Evolutionary conservation across 2,888 invertebrate genomes (phyloP), one percentile per base, ranked within the genome.

Genomic region (Nomada fucata): DNA sequence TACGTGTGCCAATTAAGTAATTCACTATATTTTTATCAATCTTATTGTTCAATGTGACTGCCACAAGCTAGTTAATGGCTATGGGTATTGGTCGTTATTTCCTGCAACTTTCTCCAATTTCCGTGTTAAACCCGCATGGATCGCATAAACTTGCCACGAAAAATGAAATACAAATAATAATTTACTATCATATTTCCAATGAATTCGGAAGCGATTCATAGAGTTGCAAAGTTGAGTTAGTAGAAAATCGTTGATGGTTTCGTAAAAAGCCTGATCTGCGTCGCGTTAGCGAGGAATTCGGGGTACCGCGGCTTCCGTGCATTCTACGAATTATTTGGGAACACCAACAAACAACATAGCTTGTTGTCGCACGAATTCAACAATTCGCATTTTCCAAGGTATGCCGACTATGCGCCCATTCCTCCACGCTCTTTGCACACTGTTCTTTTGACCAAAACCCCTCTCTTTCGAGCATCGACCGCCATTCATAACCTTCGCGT

Each of bases 321-420:
- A 67, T 78, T 78, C 77, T 47, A 53, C 60, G 36, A 65, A 67
- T 78, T 60, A 78, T 53, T 55, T 47, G 23, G 10, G 75, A 78
- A 78, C 67, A 77, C 75, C 74, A 50, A 50, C 67, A 77, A 75
- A 65, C 73, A 47, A 75, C 76, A 42, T 44, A 42, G 73, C 73
- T 65, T 29, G 63, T 65, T 72, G 65, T 61, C 60, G 77, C 47
- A 60, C 65, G 53, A 78, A 78, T 74, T 75, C 67, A 75, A 78
- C 77, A 67, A 73, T 76, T 67, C 75, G 75, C 53, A 77, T 77
- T 77, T 67, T 23, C 77, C 57, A 10, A 44, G 77, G 60, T 52
- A 78, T 67, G 29, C 67, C 75, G 67, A 60, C 60, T 77, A 77
- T 74, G 72, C 42, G 50, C 23, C 42, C 50, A n/a, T 52, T 57